Conservation (phyloP, 2,113 vertebrate species). For the Plecturocebus donacophilus region DNA sequence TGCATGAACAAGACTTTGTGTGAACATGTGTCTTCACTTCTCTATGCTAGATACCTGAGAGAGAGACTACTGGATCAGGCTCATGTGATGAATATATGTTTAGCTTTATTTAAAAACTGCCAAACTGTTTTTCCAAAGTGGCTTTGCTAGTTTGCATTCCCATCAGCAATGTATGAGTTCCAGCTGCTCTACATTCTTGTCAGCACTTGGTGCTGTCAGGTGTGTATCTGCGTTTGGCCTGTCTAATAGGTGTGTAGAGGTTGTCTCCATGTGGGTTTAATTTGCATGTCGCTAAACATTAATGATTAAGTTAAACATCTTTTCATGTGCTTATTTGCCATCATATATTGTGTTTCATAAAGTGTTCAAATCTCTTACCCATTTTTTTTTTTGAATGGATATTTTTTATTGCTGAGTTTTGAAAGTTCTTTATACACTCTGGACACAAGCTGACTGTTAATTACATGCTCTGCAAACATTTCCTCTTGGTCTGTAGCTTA, state of each 20-base stretch:
- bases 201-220: neutral
- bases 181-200: neutral
- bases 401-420: slow-evolving; percentile 39
- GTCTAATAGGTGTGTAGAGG: neutral
- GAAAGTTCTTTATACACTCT: slow-evolving; percentile 32
- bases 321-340: neutral
- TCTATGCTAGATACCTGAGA: slow-evolving; percentile 15
- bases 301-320: neutral
- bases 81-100: neutral
- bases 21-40: slow-evolving; percentile 27
- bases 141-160: neutral
- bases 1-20: neutral
- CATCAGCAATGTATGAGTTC: neutral
- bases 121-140: neutral
- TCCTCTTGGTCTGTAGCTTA: neutral
- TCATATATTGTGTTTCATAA: neutral
- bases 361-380: neutral
- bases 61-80: neutral
- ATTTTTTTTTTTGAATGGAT: neutral
- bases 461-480: neutral
- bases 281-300: neutral
- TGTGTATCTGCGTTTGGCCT: neutral
- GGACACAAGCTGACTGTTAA: neutral
- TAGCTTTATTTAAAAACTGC: neutral
- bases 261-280: neutral